Evolutionary conservation across 2,113 vertebrate genomes (phyloP).

Genomic region (Dromiciops gliroides): DNA sequence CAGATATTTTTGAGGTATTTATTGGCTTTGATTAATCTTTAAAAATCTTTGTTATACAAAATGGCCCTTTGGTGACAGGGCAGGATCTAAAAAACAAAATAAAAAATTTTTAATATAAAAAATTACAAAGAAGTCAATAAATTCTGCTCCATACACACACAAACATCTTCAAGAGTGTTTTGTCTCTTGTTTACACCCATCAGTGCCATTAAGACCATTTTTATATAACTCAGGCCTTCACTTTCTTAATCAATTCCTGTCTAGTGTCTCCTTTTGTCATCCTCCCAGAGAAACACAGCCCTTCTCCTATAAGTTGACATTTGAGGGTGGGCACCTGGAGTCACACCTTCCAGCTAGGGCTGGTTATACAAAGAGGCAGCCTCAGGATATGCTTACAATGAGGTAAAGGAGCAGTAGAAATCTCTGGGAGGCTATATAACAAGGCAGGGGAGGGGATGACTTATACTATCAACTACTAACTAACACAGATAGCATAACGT

Average conservation of each 20-base stretch:
- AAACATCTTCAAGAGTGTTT: not conserved
- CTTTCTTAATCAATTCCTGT: not conserved
- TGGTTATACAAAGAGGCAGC: not conserved
- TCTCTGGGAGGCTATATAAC: not conserved
- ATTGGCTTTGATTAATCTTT: not conserved
- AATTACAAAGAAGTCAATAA: not conserved
- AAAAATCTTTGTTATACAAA: not conserved
- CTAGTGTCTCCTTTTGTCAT: not conserved
- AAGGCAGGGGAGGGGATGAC: not conserved
- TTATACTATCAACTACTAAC: not conserved
- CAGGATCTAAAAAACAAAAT: not conserved
- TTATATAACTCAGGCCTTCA: conserved; percentile 1
- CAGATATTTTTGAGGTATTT: not conserved
- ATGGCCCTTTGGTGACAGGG: not conserved
- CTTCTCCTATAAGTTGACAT: not conserved
- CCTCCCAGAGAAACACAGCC: not conserved
- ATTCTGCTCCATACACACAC: not conserved
- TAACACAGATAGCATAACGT: too few species aligned
- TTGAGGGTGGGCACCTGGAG: not conserved
- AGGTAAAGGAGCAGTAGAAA: not conserved
- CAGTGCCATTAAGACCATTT: not conserved
- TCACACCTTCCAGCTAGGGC: not conserved
- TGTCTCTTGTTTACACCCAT: not conserved
- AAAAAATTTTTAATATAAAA: not conserved
- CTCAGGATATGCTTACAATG: not conserved